Evolutionary conservation across 2,113 vertebrate species (phyloP).

Genomic region (Corythaixoides concolor): DNA sequence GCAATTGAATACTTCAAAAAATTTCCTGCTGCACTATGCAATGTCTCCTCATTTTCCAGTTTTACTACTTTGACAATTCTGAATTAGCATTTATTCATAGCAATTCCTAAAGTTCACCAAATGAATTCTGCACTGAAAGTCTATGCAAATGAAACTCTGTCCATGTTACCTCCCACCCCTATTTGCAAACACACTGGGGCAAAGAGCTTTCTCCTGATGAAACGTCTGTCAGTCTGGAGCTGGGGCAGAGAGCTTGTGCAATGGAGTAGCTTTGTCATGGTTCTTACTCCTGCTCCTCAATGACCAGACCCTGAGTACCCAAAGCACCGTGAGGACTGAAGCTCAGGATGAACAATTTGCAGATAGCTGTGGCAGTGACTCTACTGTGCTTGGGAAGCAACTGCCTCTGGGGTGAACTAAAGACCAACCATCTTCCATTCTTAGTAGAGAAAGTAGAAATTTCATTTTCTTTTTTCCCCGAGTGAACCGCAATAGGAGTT

Average conservation of each 20-base stretch:
- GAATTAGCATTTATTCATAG: slow-evolving; percentile 27
- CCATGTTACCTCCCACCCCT: neutral
- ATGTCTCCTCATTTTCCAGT: neutral
- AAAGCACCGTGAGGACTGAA: neutral
- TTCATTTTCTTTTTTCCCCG: neutral
- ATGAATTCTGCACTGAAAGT: neutral
- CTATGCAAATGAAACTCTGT: neutral
- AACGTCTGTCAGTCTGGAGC: neutral
- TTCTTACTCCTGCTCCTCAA: neutral
- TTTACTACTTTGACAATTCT: slow-evolving; percentile 11
- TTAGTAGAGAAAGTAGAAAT: neutral
- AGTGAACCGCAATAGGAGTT: neutral
- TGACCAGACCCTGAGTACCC: neutral
- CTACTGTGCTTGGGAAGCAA: neutral
- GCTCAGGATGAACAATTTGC: neutral
- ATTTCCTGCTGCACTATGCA: neutral
- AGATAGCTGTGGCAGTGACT: neutral
- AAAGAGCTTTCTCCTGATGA: neutral
- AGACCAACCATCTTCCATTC: neutral
- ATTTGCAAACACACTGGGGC: neutral
- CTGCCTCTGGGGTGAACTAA: neutral
- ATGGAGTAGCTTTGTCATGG: neutral
- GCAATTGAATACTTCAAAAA: neutral
- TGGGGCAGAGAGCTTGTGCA: neutral
- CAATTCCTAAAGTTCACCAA: neutral